These are phyloP conservation scores for Oppia nitens DNA, from an alignment of 1,140 invertebrate genomes.

Conservation along the genomic window DNA sequence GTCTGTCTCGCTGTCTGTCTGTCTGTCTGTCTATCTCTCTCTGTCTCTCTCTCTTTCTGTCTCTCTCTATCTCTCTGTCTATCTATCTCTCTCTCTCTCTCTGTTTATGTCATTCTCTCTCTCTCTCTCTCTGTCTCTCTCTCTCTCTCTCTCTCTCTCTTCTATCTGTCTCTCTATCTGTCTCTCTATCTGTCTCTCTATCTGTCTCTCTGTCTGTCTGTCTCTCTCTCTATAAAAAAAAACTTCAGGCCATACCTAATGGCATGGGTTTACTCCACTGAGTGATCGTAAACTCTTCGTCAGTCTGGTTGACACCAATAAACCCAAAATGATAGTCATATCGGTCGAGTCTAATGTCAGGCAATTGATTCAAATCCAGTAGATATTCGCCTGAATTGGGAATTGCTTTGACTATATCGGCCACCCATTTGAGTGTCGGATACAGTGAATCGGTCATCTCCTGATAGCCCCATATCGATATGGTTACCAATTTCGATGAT, in stretches of 20 bases:
- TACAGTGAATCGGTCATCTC: slow-evolving; percentile 19
- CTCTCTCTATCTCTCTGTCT: no score
- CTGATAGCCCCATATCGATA: slow-evolving; percentile 21
- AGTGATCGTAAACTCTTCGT: slow-evolving; percentile 47
- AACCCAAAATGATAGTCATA: slow-evolving; percentile 64
- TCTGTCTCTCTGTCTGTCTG: no score
- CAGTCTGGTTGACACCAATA: slow-evolving; percentile 70
- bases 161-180: no score
- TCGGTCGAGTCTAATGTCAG: slow-evolving; percentile 38
- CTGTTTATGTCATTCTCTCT: no score
- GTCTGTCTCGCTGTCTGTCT: no score
- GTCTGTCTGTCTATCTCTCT: no score
- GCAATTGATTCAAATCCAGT: slow-evolving; percentile 32
- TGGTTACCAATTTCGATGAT: slow-evolving; percentile 9
- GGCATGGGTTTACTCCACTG: slow-evolving; percentile 80
- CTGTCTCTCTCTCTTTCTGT: no score
- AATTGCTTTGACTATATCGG: slow-evolving; percentile 12
- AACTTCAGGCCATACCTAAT: slow-evolving; percentile 32
- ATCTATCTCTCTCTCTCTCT: no score
- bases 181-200: no score
- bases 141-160: no score
- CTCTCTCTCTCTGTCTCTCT: no score
- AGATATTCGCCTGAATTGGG: slow-evolving; percentile 10
- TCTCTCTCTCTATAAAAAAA: no score
- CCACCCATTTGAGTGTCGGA: slow-evolving; percentile 21